Conservation (phyloP, 2,888 invertebrate species). For the Euzophera pinguis region DNA sequence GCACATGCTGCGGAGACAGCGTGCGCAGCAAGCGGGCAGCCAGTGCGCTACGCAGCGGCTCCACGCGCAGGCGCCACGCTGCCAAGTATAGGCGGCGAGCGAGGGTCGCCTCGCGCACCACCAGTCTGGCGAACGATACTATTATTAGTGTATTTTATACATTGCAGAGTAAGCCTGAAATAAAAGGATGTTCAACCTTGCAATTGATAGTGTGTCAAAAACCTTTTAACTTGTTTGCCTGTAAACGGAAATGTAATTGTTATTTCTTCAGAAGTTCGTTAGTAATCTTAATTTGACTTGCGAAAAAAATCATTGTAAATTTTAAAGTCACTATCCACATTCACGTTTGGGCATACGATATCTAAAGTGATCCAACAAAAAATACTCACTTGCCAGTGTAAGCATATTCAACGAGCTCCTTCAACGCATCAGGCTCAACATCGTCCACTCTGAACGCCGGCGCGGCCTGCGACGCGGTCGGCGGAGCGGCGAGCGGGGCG, state of each 20-base stretch:
- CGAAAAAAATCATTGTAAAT: no score
- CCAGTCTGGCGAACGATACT: conserved; percentile 32
- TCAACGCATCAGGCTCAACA: conserved; percentile 80
- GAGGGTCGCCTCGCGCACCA: conserved; percentile 63
- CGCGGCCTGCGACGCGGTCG: conserved; percentile 39
- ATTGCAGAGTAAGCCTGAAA: no score
- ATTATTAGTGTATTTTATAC: not conserved
- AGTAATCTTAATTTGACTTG: no score
- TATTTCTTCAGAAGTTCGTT: no score
- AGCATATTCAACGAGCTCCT: conserved; percentile 88
- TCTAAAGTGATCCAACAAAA: no score
- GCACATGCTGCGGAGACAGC: conserved; percentile 78
- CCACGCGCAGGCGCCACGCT: conserved; percentile 88
- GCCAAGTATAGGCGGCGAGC: conserved; percentile 89
- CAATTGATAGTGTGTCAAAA: no score
- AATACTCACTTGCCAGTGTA: conserved; percentile 84
- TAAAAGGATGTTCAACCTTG: no score
- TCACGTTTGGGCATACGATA: no score
- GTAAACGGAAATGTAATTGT: no score
- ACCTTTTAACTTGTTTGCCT: no score
- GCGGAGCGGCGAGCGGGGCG: conserved; percentile 24
- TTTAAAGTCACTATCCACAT: no score
- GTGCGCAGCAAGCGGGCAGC: conserved; percentile 82
- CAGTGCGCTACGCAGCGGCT: conserved; percentile 85
- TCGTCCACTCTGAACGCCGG: conserved; percentile 39